Evolutionary conservation across 2,888 invertebrate genomes (phyloP).

Genomic region (Polyommatus iphigenia): DNA sequence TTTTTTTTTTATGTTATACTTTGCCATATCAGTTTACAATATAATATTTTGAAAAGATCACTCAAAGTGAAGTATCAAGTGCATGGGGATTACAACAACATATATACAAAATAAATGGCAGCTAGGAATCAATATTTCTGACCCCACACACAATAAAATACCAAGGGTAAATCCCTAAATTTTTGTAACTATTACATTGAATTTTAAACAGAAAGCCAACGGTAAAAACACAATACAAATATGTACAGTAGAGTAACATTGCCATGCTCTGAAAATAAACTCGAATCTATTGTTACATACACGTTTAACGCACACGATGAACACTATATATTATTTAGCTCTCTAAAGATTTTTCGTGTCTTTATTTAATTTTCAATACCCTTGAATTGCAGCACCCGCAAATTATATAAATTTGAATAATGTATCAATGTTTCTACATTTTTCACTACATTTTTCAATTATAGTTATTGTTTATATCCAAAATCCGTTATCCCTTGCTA

Average conservation of each 20-base stretch:
- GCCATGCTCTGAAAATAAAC: neutral
- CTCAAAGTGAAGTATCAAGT: neutral
- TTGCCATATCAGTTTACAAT: neutral
- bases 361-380: too few species aligned
- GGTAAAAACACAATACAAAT: too few species aligned
- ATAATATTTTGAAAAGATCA: neutral
- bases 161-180: constrained; percentile 53
- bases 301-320: neutral
- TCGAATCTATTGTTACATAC: neutral
- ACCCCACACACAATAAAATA: constrained; percentile 34
- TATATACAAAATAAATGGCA: neutral
- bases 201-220: constrained; percentile 56
- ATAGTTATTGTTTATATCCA: too few species aligned
- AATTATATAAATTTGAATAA: too few species aligned
- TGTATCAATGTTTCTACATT: too few species aligned
- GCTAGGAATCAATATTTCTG: constrained; percentile 16
- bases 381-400: too few species aligned
- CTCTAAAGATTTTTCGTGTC: too few species aligned
- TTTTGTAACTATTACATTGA: constrained; percentile 57
- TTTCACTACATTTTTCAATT: too few species aligned
- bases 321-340: too few species aligned
- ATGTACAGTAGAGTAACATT: neutral
- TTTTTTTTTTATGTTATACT: too few species aligned
- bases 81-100: neutral
- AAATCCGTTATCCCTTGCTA: too few species aligned